A percentile compares a stretch with the other conserved stretches of the same genome.
Evolutionary conservation across 2,797 vertebrate species (phyloP).

Genomic region (Sardinella longiceps): DNA sequence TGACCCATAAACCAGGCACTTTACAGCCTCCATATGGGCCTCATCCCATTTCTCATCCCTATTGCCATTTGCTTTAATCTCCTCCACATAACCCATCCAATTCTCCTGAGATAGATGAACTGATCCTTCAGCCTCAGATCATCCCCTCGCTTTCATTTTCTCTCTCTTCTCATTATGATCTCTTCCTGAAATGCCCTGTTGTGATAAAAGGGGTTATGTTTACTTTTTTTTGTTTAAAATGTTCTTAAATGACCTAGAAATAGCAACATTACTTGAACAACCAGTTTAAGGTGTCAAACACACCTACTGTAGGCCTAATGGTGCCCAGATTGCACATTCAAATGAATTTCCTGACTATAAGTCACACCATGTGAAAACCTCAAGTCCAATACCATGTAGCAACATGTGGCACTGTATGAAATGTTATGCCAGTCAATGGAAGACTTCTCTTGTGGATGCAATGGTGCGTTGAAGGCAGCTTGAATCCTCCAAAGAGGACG

Average conservation of each 20-base stretch:
- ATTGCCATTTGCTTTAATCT: conserved; percentile 4
- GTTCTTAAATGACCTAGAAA: too few species aligned
- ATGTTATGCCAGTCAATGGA: neutral
- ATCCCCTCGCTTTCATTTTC: neutral
- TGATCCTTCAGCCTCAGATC: neutral
- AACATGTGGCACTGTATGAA: too few species aligned
- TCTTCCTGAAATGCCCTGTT: neutral
- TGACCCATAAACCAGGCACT: conserved; percentile 5
- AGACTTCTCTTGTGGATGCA: neutral
- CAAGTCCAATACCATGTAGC: too few species aligned
- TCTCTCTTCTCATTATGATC: neutral
- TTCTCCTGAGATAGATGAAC: neutral
- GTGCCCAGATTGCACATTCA: too few species aligned
- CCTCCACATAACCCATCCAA: neutral
- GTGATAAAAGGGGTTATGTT: too few species aligned
- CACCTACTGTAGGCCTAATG: too few species aligned
- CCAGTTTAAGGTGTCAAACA: too few species aligned
- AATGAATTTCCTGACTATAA: too few species aligned
- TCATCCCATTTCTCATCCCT: neutral
- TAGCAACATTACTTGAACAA: too few species aligned
- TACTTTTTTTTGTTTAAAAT: too few species aligned
- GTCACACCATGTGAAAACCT: too few species aligned
- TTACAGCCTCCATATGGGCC: neutral
- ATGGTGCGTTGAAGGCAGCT: neutral
- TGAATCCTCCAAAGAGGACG: neutral